Conservation (phyloP, 2,113 vertebrate genomes). For the Propithecus coquereli region DNA sequence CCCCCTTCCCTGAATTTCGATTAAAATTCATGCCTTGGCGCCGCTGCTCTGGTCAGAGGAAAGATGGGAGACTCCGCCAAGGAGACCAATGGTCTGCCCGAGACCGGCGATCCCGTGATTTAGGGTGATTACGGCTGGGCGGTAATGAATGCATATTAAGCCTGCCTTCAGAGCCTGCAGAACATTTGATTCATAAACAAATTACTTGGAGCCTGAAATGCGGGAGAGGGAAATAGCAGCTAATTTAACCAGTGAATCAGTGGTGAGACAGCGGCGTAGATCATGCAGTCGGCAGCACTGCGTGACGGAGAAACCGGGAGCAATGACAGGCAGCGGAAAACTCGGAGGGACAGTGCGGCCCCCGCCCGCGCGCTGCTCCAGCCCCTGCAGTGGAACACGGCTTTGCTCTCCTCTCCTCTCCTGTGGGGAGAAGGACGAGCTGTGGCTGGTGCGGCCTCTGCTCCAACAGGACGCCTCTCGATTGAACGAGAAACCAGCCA, state of each 20-base stretch:
- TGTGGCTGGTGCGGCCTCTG: accelerated
- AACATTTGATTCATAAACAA: constrained; percentile 71
- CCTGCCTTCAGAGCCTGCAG: constrained; percentile 19
- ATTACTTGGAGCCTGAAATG: constrained; percentile 45
- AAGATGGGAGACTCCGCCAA: neutral
- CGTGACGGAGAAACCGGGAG: neutral
- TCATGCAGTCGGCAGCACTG: neutral
- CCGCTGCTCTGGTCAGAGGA: neutral
- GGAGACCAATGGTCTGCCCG: neutral
- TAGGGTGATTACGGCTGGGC: neutral
- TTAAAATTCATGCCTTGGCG: neutral
- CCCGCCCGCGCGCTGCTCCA: neutral
- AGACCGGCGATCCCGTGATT: neutral
- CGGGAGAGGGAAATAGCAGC: constrained; percentile 63
- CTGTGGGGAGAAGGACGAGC: no score
- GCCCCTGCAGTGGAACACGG: no score
- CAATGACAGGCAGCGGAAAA: neutral
- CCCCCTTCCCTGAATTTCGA: neutral
- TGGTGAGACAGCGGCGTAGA: neutral
- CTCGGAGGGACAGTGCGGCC: accelerated
- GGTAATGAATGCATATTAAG: constrained; percentile 50
- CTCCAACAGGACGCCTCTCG: accelerated
- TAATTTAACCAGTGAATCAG: constrained; percentile 72
- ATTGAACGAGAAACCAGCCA: accelerated
- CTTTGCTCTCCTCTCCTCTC: no score